phyloP scores from a whole-genome alignment of 2,113 vertebrate genomes.

The Rhinopomastus cyanomelas region DNA sequence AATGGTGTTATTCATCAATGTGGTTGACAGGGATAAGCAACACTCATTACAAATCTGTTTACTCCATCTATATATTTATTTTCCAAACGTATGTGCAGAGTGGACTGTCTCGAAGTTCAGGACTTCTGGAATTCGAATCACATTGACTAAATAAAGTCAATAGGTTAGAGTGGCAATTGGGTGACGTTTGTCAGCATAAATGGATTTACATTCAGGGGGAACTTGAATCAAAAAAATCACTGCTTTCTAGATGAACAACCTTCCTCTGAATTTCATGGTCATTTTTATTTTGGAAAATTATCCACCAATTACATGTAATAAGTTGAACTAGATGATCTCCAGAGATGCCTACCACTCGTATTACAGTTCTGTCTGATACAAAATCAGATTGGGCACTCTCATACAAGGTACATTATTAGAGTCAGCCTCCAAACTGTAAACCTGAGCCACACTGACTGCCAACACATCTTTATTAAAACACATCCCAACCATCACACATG shows the following conservation, averaged over 20 bases:
- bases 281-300: conserved; percentile 4
- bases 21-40: not conserved
- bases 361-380: not conserved
- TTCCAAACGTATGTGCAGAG: not conserved
- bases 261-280: not conserved
- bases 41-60: conserved; percentile 34
- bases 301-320: not conserved
- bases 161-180: not conserved
- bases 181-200: not conserved
- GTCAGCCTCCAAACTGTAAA: not conserved
- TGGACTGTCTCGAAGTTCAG: not conserved
- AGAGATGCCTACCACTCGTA: not conserved
- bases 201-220: not conserved
- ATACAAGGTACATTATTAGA: not conserved
- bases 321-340: not conserved
- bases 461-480: not conserved
- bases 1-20: not conserved
- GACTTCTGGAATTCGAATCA: not conserved
- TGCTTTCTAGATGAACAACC: not conserved
- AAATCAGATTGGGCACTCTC: not conserved
- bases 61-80: not conserved
- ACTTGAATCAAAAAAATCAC: not conserved
- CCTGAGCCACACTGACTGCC: not conserved
- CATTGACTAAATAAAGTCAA: not conserved
- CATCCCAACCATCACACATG: not conserved